Percentiles rank a stretch among this genome's conserved stretches.
Evolutionary conservation across 1,140 invertebrate genomes (phyloP).

Genomic region (Acromyrmex echinatior): DNA sequence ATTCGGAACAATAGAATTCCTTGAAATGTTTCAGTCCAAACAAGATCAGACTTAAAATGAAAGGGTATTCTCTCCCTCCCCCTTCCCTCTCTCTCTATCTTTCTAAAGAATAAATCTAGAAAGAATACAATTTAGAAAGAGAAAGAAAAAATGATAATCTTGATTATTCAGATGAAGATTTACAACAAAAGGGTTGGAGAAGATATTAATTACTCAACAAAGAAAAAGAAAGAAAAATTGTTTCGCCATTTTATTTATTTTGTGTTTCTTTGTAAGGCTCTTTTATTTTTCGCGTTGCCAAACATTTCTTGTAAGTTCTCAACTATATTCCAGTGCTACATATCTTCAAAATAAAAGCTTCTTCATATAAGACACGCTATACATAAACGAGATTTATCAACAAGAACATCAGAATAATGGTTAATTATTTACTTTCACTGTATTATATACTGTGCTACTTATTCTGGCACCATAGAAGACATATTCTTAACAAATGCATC

Average conservation of each 20-base stretch:
- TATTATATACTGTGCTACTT: constrained; percentile 1
- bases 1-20: neutral
- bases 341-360: neutral
- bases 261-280: neutral
- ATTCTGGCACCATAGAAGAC: constrained; percentile 25
- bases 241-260: neutral
- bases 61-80: neutral
- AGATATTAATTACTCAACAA: neutral
- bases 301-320: neutral
- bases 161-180: neutral
- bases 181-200: neutral
- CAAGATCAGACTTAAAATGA: neutral
- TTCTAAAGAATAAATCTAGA: neutral
- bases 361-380: neutral
- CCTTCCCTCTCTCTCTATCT: no score
- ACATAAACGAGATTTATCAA: neutral
- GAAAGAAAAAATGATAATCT: neutral
- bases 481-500: constrained; percentile 28
- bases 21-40: neutral
- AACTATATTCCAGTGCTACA: neutral
- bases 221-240: neutral
- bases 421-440: constrained; percentile 9
- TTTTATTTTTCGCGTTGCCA: neutral
- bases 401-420: neutral
- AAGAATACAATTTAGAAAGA: neutral